Evolutionary conservation across 1,140 invertebrate species (phyloP).

Genomic region (Leptoteleia sp.): DNA sequence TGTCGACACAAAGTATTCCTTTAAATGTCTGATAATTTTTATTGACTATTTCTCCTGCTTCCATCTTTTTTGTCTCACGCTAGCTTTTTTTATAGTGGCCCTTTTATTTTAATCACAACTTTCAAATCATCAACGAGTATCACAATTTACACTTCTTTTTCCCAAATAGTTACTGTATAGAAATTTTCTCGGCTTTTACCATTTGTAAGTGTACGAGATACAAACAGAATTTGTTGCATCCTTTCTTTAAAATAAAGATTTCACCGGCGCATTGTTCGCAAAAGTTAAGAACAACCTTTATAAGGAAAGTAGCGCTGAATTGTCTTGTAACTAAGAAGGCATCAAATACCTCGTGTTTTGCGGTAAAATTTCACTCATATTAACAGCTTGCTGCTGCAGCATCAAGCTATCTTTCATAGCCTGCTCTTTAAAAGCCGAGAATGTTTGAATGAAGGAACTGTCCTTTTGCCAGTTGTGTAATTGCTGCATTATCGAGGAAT

Average conservation of each 20-base stretch:
- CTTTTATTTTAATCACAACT: constrained; percentile 48
- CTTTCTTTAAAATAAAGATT: constrained; percentile 22
- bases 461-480: constrained; percentile 78
- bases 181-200: constrained; percentile 7
- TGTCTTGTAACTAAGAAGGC: constrained; percentile 75
- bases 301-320: constrained; percentile 2
- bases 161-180: constrained; percentile 7
- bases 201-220: constrained; percentile 31
- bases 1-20: constrained; percentile 31
- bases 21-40: constrained; percentile 27
- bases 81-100: constrained; percentile 31
- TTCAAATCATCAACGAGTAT: constrained; percentile 57
- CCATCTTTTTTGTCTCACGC: background rate
- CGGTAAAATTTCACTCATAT: constrained; percentile 79
- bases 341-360: constrained; percentile 80
- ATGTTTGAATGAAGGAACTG: constrained; percentile 74
- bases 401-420: constrained; percentile 72
- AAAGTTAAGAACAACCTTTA: constrained; percentile 14
- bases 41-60: constrained; percentile 40
- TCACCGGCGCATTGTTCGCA: background rate
- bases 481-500: constrained; percentile 74
- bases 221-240: constrained; percentile 18
- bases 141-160: constrained; percentile 54
- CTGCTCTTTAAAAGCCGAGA: constrained; percentile 77
- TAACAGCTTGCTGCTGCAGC: constrained; percentile 76